Base-by-base conservation (phyloP, 92 coral and sea anemone genomes). In the Actinostola sp. region DNA sequence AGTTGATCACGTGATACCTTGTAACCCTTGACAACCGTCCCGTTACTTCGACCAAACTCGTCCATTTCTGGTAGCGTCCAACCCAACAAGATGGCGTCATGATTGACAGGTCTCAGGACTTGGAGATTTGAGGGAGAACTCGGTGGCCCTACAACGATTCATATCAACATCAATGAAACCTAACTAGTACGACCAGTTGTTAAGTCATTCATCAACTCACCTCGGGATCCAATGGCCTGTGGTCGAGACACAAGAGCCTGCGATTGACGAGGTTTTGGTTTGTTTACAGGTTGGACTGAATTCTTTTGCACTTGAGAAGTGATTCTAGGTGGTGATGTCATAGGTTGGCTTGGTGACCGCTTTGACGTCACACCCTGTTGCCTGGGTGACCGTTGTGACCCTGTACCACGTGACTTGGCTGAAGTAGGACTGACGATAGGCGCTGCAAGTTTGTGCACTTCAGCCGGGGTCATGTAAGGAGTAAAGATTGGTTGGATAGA, bases 31-130 rank as follows among this genome's bases (percentile, higher is more conserved):
- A 95, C 81, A 55, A 68, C 60, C 55, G 89, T 76, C 1, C 92
- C 96, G 57, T 86, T 92, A 74, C 89, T 95, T 70, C 90, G 76
- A 20, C 97, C 97, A 64, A 95, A 86, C 93, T 95, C 97, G 70
- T 95, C 99, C 79, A 95, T 80, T 43, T 92, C 92, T 29, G 99
- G 99, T n/a, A 87, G 84, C 27, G 78, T 65, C 99, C 99, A 95
- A 36, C 96, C 97, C 30, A 95, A 62, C 71, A 95, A 75, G 66
- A 95, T 69, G 46, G 92, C 90, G 80, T 95, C 99, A 42, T 86
- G 86, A 68, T 95, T 95, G 16, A 95, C 99, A 49, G 97, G 87
- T 33, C 99, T 88, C 30, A 95, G 66, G 52, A 88, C 88, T 33
- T 85, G 91, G 25, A 95, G 89, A 55, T 72, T 73, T 16, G 92